Evolutionary conservation across 2,113 vertebrate genomes (phyloP), one percentile per base, ranked within the genome.

Genomic region (Ivindomyrus marchei): DNA sequence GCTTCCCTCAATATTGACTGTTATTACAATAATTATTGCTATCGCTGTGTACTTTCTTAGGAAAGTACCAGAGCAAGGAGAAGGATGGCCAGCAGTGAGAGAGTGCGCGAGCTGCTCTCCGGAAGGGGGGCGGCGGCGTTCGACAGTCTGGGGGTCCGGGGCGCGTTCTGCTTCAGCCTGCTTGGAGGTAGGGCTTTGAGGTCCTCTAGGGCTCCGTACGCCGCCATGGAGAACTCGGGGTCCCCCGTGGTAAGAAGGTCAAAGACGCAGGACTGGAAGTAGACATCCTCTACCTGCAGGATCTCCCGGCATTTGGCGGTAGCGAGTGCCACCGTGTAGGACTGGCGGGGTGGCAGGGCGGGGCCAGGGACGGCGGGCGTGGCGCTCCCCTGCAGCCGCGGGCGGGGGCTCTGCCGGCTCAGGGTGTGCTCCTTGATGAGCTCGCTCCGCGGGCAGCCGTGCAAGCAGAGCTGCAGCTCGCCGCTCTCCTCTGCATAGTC

Each of bases 231-330:
- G 94, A 97, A 97, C 89, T 97, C 96, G 0, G 96, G 95, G 77
- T 97, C 96, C 52, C 97, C 97, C 0, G 97, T 97, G 45, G 97
- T 97, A 87, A 97, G 95, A 90, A 97, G 93, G 92, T 97, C 97
- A 90, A 97, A 97, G 90, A 97, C 96, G 2, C 97, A 97, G n/a
- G 97, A 97, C 92, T 97, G 97, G 89, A 97, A 97, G 94, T 97
- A 97, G 62, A 97, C 95, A 4, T 97, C 97, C 93, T 97, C 97
- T 89, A 97, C 96, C 90, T 96, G 95, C 93, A 97, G 95, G 36
- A 94, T 96, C 92, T 96, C 95, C 85, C 95, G 93, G 90, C 96
- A 97, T 91, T 95, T 96, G 58, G 96, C 95, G 0, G 96, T 96
- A 74, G 97, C 97, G 0, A 92, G 93, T 91, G 96, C 96, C 90